These are phyloP conservation scores for Meloe dianella DNA, from an alignment of 2,888 invertebrate genomes.

Conservation along the genomic window DNA sequence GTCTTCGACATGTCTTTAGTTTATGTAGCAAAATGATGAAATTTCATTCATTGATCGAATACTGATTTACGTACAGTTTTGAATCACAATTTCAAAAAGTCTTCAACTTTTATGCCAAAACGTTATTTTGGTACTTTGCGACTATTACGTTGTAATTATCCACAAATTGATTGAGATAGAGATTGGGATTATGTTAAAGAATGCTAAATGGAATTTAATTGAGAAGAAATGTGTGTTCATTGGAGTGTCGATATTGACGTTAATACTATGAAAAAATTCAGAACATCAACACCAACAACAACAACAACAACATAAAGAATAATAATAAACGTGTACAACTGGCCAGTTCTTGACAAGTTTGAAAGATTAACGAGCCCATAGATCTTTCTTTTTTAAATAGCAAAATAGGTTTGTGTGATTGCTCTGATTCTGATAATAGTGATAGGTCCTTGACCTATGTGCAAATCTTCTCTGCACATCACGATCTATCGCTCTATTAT, in stretches of 20 bases:
- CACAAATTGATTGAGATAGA: too few relatives aligned
- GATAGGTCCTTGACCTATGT: conserved; percentile 29
- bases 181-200: conserved; percentile 19
- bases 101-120: too few relatives aligned
- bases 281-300: not conserved
- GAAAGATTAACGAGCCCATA: conserved; percentile 8
- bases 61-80: too few relatives aligned
- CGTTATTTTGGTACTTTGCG: too few relatives aligned
- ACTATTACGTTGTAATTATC: too few relatives aligned
- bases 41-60: too few relatives aligned
- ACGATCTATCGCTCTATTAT: not conserved
- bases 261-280: not conserved
- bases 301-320: not conserved
- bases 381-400: not conserved
- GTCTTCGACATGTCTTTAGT: too few relatives aligned
- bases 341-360: not conserved
- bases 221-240: not conserved
- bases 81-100: too few relatives aligned
- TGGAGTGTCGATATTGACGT: conserved; percentile 6
- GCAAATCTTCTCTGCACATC: conserved; percentile 18
- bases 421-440: conserved; percentile 27
- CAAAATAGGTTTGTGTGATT: conserved; percentile 8
- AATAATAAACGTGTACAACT: not conserved
- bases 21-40: too few relatives aligned
- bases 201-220: not conserved